These are phyloP conservation scores for Cavia aperea DNA, from an alignment of 2,113 vertebrate species.

Conservation along the genomic window DNA sequence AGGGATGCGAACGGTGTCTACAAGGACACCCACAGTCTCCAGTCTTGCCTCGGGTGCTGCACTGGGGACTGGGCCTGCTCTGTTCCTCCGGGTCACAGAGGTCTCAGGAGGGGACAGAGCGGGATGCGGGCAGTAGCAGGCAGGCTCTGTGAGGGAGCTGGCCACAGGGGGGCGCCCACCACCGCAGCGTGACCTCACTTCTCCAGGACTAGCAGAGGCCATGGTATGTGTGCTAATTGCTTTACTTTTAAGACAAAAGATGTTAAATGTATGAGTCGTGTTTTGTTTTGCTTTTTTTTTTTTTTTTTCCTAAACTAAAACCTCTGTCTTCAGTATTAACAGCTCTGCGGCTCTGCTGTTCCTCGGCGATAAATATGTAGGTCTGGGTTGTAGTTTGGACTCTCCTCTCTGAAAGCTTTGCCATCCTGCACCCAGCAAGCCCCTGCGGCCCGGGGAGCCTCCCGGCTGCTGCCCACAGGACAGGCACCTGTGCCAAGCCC, in stretches of 20 bases:
- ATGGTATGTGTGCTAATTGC: no score
- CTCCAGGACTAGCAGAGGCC: background rate
- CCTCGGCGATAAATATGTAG: background rate
- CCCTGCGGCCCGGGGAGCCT: rapidly evolving
- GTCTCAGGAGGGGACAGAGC: background rate
- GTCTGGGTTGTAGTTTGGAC: background rate
- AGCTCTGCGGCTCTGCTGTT: background rate
- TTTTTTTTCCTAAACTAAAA: background rate
- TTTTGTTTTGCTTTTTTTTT: no score
- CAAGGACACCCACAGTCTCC: rapidly evolving
- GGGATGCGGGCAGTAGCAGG: background rate
- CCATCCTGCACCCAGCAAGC: background rate
- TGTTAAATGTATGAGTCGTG: background rate
- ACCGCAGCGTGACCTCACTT: background rate
- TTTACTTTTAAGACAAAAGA: background rate
- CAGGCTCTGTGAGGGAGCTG: rapidly evolving
- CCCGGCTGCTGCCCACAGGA: rapidly evolving
- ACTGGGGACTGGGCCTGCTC: rapidly evolving
- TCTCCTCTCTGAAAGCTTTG: background rate
- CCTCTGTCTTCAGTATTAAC: background rate
- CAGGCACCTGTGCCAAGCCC: rapidly evolving
- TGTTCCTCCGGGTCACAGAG: background rate
- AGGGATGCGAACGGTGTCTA: background rate
- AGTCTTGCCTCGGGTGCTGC: rapidly evolving
- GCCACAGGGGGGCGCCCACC: background rate